Conservation (phyloP, 2,113 vertebrate genomes). For the Stegostoma tigrinum region DNA sequence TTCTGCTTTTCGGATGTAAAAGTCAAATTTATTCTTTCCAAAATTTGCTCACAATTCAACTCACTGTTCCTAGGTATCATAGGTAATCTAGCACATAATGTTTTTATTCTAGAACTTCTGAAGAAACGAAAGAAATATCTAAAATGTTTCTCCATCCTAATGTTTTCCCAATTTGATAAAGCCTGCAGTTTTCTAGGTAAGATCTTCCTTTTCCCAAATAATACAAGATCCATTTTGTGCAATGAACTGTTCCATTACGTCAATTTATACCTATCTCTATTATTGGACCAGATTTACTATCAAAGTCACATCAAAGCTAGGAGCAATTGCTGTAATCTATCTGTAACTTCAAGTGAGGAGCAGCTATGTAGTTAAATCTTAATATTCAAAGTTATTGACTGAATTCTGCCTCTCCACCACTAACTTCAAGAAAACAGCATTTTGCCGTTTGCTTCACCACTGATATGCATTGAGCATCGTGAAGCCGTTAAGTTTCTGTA, state of each 20-base stretch:
- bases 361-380: no score
- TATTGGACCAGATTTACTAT: background rate
- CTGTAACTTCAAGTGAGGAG: no score
- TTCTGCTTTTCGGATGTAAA: background rate
- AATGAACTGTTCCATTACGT: background rate
- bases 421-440: no score
- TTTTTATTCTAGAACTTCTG: background rate
- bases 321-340: no score
- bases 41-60: background rate
- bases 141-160: background rate
- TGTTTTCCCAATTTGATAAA: background rate
- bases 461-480: no score
- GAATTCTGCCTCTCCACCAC: no score
- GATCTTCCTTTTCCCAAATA: background rate
- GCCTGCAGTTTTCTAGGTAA: background rate
- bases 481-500: no score
- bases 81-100: background rate
- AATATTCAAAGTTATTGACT: no score
- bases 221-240: background rate
- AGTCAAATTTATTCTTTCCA: background rate
- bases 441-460: no score
- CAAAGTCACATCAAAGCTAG: no score
- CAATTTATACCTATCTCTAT: background rate
- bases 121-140: background rate
- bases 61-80: background rate